A percentile compares a stretch with the other conserved stretches of the same genome.
These are phyloP conservation scores for Eucera pruinosa DNA, from an alignment of 2,888 invertebrate species.

Conservation along the genomic window DNA sequence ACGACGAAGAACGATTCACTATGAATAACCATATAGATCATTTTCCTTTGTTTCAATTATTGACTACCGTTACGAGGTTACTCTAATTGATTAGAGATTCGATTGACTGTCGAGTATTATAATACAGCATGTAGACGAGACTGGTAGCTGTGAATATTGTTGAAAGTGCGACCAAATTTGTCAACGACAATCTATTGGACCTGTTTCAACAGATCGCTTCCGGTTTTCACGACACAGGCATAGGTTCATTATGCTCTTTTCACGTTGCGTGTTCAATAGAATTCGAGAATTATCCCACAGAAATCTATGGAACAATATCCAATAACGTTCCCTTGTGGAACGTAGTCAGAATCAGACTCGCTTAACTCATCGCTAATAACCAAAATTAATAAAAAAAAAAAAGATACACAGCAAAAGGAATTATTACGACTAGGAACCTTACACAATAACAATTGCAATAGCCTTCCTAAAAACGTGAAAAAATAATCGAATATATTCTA, in stretches of 20 bases:
- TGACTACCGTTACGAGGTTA: constrained; percentile 78
- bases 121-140: constrained; percentile 57
- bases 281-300: constrained; percentile 3
- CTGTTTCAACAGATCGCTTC: background rate
- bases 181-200: constrained; percentile 12
- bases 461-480: constrained; percentile 39
- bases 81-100: constrained; percentile 74
- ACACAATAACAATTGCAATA: constrained; percentile 31
- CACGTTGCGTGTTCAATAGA: background rate
- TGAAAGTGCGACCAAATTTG: constrained; percentile 32
- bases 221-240: constrained; percentile 10
- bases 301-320: constrained; percentile 5
- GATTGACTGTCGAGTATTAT: constrained; percentile 80
- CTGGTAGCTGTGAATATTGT: constrained; percentile 41
- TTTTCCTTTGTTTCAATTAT: constrained; percentile 67
- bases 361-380: constrained; percentile 24
- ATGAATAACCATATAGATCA: constrained; percentile 28
- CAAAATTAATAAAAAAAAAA: too few relatives aligned
- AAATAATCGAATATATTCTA: constrained; percentile 48
- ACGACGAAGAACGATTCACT: constrained; percentile 27
- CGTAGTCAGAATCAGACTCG: constrained; percentile 45
- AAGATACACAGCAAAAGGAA: background rate
- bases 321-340: constrained; percentile 4
- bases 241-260: background rate
- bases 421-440: constrained; percentile 36